Evolutionary conservation across 2,113 vertebrate genomes (phyloP).

Genomic region (Eclectus roratus): DNA sequence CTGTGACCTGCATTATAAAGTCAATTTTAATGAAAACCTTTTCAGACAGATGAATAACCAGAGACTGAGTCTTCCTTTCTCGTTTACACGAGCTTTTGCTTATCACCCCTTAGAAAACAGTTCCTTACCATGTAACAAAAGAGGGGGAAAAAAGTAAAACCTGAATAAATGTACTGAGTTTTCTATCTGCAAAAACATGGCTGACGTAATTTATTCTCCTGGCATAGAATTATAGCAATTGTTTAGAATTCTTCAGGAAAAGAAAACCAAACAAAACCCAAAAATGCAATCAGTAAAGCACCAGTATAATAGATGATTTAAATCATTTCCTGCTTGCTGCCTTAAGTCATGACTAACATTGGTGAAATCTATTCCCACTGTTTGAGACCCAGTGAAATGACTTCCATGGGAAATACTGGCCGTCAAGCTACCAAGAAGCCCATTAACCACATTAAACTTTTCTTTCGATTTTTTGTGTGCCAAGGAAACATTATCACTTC

Average conservation of each 20-base stretch:
- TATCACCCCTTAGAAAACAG: neutral
- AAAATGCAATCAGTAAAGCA: conserved; percentile 32
- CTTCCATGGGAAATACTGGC: neutral
- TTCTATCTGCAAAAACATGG: neutral
- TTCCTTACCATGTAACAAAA: neutral
- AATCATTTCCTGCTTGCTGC: conserved; percentile 25
- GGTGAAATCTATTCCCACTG: conserved; percentile 9
- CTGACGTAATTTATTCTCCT: conserved; percentile 12
- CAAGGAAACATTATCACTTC: neutral
- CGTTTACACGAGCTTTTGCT: neutral
- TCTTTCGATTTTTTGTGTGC: neutral
- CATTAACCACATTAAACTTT: neutral
- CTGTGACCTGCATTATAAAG: neutral
- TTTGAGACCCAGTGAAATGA: neutral
- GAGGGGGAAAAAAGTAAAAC: neutral
- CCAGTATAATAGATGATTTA: conserved; percentile 9
- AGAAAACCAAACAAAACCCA: neutral
- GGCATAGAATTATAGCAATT: conserved; percentile 13
- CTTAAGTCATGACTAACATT: conserved; percentile 40
- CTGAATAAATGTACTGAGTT: neutral
- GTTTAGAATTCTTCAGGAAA: conserved; percentile 12
- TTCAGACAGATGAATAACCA: neutral
- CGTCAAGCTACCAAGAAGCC: neutral
- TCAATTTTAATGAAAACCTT: neutral
- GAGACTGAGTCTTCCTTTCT: neutral